Evolutionary conservation across 2,888 invertebrate genomes (phyloP).

Genomic region (Hydroisotoma schaefferi): DNA sequence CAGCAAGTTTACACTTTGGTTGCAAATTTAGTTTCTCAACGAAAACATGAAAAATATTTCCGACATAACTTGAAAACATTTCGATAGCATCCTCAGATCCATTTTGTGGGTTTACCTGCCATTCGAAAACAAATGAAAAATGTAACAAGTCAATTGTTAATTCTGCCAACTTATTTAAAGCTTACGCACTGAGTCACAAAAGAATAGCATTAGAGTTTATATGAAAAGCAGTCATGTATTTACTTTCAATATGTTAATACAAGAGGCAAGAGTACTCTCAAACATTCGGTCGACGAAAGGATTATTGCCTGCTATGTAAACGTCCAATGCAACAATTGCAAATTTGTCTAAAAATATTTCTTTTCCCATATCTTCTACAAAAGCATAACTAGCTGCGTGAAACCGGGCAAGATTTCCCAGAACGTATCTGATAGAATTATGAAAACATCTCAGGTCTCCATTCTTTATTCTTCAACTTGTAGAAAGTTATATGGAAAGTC

Average conservation of each 20-base stretch:
- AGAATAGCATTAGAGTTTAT: not conserved
- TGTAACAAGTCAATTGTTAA: no score
- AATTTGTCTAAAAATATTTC: constrained; percentile 16
- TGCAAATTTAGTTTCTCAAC: not conserved
- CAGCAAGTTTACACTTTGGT: constrained; percentile 2
- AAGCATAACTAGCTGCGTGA: constrained; percentile 20
- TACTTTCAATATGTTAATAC: constrained; percentile 23
- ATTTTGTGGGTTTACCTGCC: not conserved
- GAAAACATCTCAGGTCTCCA: not conserved
- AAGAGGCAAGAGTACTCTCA: not conserved
- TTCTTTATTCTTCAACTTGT: not conserved
- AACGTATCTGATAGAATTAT: constrained; percentile 11
- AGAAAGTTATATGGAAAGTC: not conserved
- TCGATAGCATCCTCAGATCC: constrained; percentile 14
- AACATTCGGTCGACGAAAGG: constrained; percentile 9
- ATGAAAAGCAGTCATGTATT: not conserved
- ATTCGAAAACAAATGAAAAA: no score
- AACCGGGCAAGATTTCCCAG: constrained; percentile 20
- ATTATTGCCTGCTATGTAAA: not conserved
- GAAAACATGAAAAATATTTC: not conserved
- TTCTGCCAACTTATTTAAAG: no score
- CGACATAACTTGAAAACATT: not conserved
- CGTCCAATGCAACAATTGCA: constrained; percentile 8
- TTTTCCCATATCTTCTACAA: constrained; percentile 15
- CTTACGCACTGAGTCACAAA: no score